Base-by-base conservation (phyloP, 2,888 invertebrate species). In the Nematopogon swammerdamellus region DNA sequence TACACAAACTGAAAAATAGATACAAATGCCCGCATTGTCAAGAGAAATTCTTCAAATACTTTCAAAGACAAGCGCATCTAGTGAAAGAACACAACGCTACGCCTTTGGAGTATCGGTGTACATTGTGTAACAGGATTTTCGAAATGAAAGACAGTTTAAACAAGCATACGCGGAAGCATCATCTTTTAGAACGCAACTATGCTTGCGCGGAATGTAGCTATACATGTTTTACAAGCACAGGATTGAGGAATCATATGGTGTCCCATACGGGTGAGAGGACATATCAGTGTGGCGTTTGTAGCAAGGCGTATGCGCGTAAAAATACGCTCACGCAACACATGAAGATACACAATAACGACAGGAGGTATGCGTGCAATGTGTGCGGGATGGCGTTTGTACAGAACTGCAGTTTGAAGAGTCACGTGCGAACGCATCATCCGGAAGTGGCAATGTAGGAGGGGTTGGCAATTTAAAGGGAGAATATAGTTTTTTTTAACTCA, bases 241-340 rank as follows among this genome's bases (percentile, higher is more conserved):
- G 68, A 0, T 56, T 74, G 45, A 71, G 65, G 49, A 66, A 67
- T 6, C 73, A 74, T 44, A 64, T 70, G 65, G 53, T 66, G 0
- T 64, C 64, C 42, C 70, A 72, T 48, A 60, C 60, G 1, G 65
- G 62, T 0, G 60, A 59, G 2, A 59, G 63, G 50, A 59, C 56
- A 1, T 65, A 62, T 20, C 61, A 65, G 25, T 82, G 82, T 56
- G 55, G 61, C 10, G 50, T 76, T 1, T 83, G 83, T 50, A 67
- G 72, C 36, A 82, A 82, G 53, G 67, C 76, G 0, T 83, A 82
- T 47, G 72, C 75, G 48, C 76, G 80, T 44, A 75, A 77, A 55
- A 76, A 68, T 51, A 72, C 67, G 47, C 55, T 74, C 56, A 68
- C 63, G 17, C 66, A 77, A 19, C 83, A 83, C 52, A 61, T 76